Evolutionary conservation across 2,888 invertebrate genomes (phyloP).

Genomic region (Nemotelus nigrinus): DNA sequence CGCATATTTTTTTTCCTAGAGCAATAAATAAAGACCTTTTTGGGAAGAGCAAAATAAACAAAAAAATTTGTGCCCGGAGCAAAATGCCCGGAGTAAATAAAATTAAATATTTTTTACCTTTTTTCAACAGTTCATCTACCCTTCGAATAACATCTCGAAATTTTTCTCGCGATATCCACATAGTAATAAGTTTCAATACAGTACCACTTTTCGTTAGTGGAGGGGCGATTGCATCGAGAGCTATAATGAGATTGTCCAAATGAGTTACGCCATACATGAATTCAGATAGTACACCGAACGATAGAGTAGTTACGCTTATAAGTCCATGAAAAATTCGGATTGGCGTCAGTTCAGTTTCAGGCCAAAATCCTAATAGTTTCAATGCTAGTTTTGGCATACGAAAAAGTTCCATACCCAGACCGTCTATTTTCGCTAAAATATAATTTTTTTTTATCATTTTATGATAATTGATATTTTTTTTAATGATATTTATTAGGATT

Average conservation of each 20-base stretch:
- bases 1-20: too few species aligned
- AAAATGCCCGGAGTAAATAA: too few species aligned
- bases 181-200: constrained; percentile 58
- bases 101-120: constrained; percentile 8
- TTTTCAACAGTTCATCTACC: neutral
- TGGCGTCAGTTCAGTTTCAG: constrained; percentile 53
- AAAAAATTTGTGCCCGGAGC: too few species aligned
- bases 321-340: constrained; percentile 53
- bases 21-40: too few species aligned
- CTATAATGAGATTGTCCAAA: constrained; percentile 55
- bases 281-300: constrained; percentile 58
- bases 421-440: too few species aligned
- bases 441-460: too few species aligned
- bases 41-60: too few species aligned
- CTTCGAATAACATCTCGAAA: constrained; percentile 8
- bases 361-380: constrained; percentile 60
- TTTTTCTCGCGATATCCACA: constrained; percentile 52
- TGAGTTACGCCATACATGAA: constrained; percentile 57
- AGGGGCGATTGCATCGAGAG: constrained; percentile 62
- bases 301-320: constrained; percentile 56
- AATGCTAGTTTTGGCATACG: constrained; percentile 55
- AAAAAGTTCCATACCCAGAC: constrained; percentile 13
- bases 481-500: too few species aligned
- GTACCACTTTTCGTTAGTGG: constrained; percentile 58
- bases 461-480: too few species aligned